These are phyloP conservation scores for Crotalus viridis DNA, from an alignment of 2,113 vertebrate species.

Conservation along the genomic window DNA sequence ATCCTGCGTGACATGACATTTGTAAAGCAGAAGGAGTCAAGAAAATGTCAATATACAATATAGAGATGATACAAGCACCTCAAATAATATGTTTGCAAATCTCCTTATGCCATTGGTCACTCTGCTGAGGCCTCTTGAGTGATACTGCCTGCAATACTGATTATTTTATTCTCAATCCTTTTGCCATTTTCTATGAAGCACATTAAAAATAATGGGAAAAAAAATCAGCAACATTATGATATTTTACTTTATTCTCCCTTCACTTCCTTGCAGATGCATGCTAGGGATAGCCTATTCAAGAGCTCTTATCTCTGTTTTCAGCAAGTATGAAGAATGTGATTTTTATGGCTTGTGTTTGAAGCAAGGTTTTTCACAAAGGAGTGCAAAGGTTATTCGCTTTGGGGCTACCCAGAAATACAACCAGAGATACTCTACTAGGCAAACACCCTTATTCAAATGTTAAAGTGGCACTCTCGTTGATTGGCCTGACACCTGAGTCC, in stretches of 20 bases:
- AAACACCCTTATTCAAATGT: neutral
- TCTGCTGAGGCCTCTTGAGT: neutral
- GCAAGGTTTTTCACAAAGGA: neutral
- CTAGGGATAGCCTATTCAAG: neutral
- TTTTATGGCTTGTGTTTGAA: neutral
- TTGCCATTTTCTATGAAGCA: slow-evolving; percentile 4
- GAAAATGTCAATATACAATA: slow-evolving; percentile 33
- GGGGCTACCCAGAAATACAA: neutral
- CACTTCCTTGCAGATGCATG: neutral
- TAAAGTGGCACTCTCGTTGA: neutral
- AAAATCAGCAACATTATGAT: neutral
- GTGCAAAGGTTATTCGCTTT: neutral
- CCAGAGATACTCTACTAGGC: neutral
- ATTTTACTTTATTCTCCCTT: slow-evolving; percentile 15
- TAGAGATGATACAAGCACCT: slow-evolving; percentile 44
- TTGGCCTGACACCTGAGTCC: neutral
- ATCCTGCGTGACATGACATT: slow-evolving; percentile 56
- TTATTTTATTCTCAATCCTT: slow-evolving; percentile 6
- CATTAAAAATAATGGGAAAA: neutral
- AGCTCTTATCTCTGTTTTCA: neutral
- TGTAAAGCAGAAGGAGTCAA: slow-evolving; percentile 50
- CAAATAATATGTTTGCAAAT: slow-evolving; percentile 59
- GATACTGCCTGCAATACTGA: neutral
- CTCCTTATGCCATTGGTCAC: slow-evolving; percentile 4
- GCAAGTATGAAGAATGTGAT: neutral